Base-by-base conservation (phyloP, 2,888 invertebrate genomes). In the Chymomyza caudatula region DNA sequence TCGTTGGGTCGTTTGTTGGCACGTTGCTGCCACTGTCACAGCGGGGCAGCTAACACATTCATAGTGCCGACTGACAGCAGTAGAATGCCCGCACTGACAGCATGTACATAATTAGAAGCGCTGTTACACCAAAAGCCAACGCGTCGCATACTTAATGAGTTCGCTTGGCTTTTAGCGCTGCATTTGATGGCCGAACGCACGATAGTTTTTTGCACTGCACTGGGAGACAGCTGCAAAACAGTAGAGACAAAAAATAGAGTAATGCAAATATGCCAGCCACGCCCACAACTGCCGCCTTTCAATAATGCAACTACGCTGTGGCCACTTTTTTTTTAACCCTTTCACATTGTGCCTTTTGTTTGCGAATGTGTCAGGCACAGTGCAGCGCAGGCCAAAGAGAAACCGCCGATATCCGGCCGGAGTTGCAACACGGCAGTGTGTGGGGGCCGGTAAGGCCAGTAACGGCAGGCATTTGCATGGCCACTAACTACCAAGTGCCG, bases 101-200 rank as follows among this genome's bases (percentile, higher is more conserved):
- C 47, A 47, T 37, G 47, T 17, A 20, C 70, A 77, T 80, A 80
- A 80, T 85, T 80, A 82, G 80, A 82, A 15, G 67, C 69, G 59
- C 65, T 58, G 67, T 65, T 74, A 70, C 57, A 51, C 67, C 15
- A 53, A 29, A 53, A 25, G 53, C 53, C 53, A 53, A 53, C 53
- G 25, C 25, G 63, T 63, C 77, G 80, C 85, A 83, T 70, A 77
- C 66, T 77, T 80, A 81, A 81, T 85, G 77, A 85, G 77, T 75
- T 52, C 63, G 64, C 71, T 60, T 68, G 67, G 71, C 73, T 77
- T 76, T 82, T 64, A 60, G 60, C 67, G 61, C 79, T 74, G 75
- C 80, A 71, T 73, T 75, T 79, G 69, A 83, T 77, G 71, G 67
- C 69, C 23, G 19, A 2, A 20, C 11, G 8, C 13, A 25, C 53